Evolutionary conservation across 2,888 invertebrate genomes (phyloP).

Genomic region (Oegoconia quadripuncta): DNA sequence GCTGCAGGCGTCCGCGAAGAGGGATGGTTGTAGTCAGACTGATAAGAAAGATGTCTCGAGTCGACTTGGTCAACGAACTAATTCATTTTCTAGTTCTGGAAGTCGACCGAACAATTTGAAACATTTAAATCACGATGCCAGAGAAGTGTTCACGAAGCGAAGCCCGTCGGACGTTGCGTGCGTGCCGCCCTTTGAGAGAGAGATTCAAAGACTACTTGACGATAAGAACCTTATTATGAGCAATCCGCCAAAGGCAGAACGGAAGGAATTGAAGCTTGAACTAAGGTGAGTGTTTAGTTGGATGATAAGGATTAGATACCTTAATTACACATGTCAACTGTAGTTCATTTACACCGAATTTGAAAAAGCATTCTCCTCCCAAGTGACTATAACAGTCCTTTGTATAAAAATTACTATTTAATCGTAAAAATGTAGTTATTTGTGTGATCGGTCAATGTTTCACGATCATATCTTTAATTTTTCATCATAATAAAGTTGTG

Average conservation of each 20-base stretch:
- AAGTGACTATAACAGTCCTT: no score
- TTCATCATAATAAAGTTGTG: no score
- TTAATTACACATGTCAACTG: neutral
- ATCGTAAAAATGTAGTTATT: no score
- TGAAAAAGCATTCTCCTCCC: no score
- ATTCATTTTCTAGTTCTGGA: conserved; percentile 75
- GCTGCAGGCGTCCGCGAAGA: conserved; percentile 78
- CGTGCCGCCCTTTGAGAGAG: conserved; percentile 86
- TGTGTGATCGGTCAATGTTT: no score
- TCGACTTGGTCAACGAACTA: conserved; percentile 57
- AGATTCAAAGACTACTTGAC: conserved; percentile 87
- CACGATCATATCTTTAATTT: no score
- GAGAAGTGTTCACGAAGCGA: conserved; percentile 66
- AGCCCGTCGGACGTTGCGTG: conserved; percentile 73
- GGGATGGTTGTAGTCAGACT: conserved; percentile 82
- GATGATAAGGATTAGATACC: neutral
- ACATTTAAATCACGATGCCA: conserved; percentile 72
- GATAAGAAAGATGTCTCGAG: conserved; percentile 80
- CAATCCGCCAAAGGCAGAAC: conserved; percentile 80
- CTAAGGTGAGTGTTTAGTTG: conserved; percentile 43
- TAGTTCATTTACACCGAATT: neutral
- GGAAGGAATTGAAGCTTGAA: conserved; percentile 81
- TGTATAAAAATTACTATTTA: no score
- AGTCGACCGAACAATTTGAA: conserved; percentile 73
- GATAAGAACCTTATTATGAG: conserved; percentile 83